phyloP scores from a whole-genome alignment of 2,113 vertebrate species.

The Halcyon malimbica region DNA sequence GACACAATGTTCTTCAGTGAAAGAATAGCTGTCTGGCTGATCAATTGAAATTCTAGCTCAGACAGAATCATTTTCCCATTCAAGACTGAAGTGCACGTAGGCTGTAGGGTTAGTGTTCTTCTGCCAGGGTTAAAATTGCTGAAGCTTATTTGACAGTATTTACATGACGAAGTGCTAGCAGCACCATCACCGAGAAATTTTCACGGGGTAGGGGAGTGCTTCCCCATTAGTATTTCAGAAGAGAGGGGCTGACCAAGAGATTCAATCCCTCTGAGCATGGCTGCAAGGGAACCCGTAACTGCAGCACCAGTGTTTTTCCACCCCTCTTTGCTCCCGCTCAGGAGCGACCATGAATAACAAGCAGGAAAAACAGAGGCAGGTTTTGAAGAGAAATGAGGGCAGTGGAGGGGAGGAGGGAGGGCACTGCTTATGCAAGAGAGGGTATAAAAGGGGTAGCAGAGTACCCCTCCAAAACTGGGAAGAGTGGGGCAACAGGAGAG shows the following conservation, averaged over 20 bases:
- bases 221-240: background rate
- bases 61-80: background rate
- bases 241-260: background rate
- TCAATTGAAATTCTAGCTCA: background rate
- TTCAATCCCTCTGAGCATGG: background rate
- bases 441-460: constrained; percentile 10
- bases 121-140: background rate
- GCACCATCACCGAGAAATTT: background rate
- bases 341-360: constrained; percentile 55
- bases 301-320: constrained; percentile 19
- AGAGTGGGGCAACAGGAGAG: background rate
- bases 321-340: constrained; percentile 18
- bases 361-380: constrained; percentile 63
- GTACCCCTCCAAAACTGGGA: background rate
- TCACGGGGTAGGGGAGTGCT: fast-evolving
- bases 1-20: background rate
- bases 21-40: background rate
- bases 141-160: background rate
- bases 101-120: background rate
- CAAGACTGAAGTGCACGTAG: background rate
- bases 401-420: background rate
- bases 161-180: background rate
- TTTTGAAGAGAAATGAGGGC: constrained; percentile 57
- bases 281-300: background rate
- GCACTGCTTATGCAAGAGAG: constrained; percentile 14